A percentile compares a stretch with the other conserved stretches of the same genome.
Evolutionary conservation across 1,140 invertebrate species (phyloP).

Genomic region (Euglossa dilemma): DNA sequence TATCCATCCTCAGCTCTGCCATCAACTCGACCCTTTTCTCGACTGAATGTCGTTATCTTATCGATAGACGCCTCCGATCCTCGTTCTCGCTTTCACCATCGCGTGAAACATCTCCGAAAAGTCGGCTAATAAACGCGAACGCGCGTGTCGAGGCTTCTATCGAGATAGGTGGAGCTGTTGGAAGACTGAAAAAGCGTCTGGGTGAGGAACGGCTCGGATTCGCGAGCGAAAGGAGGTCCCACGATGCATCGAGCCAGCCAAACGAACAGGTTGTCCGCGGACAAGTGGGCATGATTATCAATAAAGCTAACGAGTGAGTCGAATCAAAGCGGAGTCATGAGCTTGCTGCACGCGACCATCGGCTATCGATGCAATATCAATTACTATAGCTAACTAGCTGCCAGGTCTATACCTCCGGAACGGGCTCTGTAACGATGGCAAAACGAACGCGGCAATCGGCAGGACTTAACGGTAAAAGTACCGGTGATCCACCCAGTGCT

Average conservation of each 20-base stretch:
- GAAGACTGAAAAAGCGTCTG: not conserved
- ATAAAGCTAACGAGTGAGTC: not conserved
- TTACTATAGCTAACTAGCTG: not conserved
- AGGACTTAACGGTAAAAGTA: not conserved
- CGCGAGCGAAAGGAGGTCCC: not conserved
- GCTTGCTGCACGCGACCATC: not conserved
- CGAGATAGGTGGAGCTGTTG: slow-evolving; percentile 3
- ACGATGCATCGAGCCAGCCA: not conserved
- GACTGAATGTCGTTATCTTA: not conserved
- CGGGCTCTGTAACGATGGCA: not conserved
- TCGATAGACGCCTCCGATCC: not conserved
- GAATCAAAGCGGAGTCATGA: not conserved
- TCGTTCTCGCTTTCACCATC: not conserved
- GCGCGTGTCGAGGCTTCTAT: not conserved
- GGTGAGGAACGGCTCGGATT: not conserved
- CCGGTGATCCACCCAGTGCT: not conserved
- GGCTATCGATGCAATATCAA: slow-evolving; percentile 13
- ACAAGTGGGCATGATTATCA: not conserved
- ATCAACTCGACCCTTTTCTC: no score
- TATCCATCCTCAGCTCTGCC: not conserved
- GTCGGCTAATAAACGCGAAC: not conserved
- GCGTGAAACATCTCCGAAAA: not conserved
- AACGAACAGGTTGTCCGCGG: not conserved
- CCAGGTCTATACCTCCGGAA: not conserved
- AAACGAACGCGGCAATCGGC: not conserved